These are phyloP conservation scores for Argyresthia goedartella DNA, from an alignment of 2,888 invertebrate genomes.

Conservation along the genomic window DNA sequence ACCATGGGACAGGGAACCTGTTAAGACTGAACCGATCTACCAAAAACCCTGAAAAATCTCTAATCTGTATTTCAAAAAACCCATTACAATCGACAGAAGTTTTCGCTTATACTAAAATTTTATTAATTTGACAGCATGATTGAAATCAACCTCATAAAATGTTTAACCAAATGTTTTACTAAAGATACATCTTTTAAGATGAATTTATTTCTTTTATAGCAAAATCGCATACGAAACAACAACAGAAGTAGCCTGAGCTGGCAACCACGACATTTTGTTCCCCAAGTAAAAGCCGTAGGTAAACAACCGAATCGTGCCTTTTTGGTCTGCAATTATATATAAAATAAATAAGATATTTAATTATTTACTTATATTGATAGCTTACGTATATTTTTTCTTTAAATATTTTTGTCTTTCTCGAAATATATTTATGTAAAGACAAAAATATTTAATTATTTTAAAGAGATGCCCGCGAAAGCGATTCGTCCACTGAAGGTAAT, in stretches of 20 bases:
- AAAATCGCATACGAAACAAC: not conserved
- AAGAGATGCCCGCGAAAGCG: conserved; percentile 41
- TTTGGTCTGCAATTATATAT: not conserved
- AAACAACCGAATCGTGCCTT: not conserved
- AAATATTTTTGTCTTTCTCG: not conserved
- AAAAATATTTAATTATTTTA: conserved; percentile 8
- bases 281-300: not conserved
- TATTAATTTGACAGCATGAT: not conserved
- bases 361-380: too few species aligned
- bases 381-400: not conserved
- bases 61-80: not conserved
- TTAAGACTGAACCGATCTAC: too few species aligned
- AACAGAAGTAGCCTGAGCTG: conserved; percentile 1
- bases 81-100: not conserved
- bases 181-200: not conserved
- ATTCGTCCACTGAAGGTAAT: conserved; percentile 66
- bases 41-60: too few species aligned
- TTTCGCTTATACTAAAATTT: not conserved
- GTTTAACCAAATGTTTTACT: too few species aligned
- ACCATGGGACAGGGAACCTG: too few species aligned
- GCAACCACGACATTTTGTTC: not conserved
- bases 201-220: conserved; percentile 1
- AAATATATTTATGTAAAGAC: conserved; percentile 11
- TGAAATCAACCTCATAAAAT: too few species aligned
- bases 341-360: too few species aligned